phyloP scores from a whole-genome alignment of 2,888 invertebrate species.

The Druceiella hillmani region DNA sequence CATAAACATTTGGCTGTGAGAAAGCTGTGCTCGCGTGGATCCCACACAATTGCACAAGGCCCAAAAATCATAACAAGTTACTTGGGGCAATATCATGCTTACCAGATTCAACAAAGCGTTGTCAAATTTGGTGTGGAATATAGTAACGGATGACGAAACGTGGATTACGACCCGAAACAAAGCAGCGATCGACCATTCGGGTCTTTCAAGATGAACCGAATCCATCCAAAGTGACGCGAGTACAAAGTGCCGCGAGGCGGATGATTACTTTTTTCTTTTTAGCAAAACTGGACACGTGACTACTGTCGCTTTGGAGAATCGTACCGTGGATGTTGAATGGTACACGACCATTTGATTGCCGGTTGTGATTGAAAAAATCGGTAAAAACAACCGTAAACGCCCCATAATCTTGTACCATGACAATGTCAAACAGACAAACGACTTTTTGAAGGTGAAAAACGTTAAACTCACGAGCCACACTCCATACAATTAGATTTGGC shows the following conservation, averaged over 20 bases:
- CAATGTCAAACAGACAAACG: constrained; percentile 3
- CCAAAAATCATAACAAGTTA: constrained; percentile 5
- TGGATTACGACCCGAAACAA: constrained; percentile 6
- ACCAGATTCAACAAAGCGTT: constrained; percentile 8
- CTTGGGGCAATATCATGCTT: constrained; percentile 11
- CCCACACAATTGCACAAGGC: constrained; percentile 4
- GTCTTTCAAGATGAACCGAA: constrained; percentile 5
- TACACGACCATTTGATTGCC: constrained; percentile 7
- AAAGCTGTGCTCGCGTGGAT: constrained; percentile 8
- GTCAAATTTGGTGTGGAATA: constrained; percentile 8
- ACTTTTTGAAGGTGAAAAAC: no score
- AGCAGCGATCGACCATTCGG: constrained; percentile 7
- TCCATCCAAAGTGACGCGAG: neutral
- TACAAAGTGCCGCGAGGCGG: constrained; percentile 6
- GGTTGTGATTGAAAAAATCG: constrained; percentile 5
- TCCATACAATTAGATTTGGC: no score
- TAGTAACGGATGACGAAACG: constrained; percentile 6
- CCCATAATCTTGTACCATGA: constrained; percentile 4
- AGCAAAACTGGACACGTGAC: constrained; percentile 4
- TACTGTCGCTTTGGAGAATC: constrained; percentile 7
- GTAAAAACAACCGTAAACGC: constrained; percentile 4
- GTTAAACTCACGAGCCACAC: no score
- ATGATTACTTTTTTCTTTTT: constrained; percentile 7
- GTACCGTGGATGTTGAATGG: constrained; percentile 5
- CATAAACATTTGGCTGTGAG: constrained; percentile 10